A percentile compares a stretch with the other conserved stretches of the same genome.
Conservation (phyloP, 2,113 vertebrate genomes). For the Boleophthalmus pectinirostris region DNA sequence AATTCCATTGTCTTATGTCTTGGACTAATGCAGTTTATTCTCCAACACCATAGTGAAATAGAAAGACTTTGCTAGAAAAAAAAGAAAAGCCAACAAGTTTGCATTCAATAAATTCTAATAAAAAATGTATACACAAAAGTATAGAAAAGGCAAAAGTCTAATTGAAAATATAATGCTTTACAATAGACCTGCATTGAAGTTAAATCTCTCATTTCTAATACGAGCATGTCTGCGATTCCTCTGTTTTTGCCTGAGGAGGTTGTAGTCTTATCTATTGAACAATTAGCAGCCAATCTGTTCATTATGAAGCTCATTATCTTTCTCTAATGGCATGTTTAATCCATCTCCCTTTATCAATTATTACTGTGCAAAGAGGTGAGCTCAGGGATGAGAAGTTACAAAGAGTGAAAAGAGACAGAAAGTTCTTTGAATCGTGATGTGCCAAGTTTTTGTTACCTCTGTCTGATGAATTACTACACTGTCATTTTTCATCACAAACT, state of each 20-base stretch:
- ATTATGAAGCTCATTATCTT: slow-evolving; percentile 70
- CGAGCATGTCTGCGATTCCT: slow-evolving; percentile 33
- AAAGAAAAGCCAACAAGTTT: too few relatives aligned
- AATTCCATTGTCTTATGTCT: too few relatives aligned
- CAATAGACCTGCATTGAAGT: slow-evolving; percentile 18
- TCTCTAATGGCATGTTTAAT: slow-evolving; percentile 73
- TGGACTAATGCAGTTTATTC: too few relatives aligned
- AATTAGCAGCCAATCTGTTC: slow-evolving; percentile 72
- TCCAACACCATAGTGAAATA: too few relatives aligned
- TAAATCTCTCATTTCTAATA: neutral
- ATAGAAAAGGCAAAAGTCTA: too few relatives aligned
- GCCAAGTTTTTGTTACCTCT: too few relatives aligned
- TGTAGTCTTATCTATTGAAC: slow-evolving; percentile 57
- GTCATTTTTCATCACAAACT: too few relatives aligned
- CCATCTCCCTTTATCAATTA: slow-evolving; percentile 73
- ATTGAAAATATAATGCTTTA: too few relatives aligned
- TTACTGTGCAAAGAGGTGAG: slow-evolving; percentile 67
- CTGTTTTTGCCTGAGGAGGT: slow-evolving; percentile 47
- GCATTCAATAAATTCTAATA: too few relatives aligned
- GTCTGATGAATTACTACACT: too few relatives aligned
- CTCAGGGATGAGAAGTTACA: slow-evolving; percentile 25
- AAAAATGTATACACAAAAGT: too few relatives aligned
- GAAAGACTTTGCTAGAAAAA: too few relatives aligned
- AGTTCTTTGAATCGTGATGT: slow-evolving; percentile 54
- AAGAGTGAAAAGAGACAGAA: slow-evolving; percentile 57